phyloP scores from a whole-genome alignment of 2,113 vertebrate species.

The Camelus bactrianus region DNA sequence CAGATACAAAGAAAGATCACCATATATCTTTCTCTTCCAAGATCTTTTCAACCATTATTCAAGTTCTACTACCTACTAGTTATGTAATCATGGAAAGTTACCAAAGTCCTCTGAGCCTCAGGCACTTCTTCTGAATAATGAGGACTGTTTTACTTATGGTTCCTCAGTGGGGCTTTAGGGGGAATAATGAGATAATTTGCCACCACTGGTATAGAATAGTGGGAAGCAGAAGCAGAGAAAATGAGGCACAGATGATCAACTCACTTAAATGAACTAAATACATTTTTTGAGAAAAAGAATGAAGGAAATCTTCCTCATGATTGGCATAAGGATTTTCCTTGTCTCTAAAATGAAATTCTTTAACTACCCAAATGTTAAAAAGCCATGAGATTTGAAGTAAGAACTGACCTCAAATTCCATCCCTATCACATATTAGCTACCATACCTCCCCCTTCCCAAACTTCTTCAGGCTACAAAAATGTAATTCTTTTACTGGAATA shows the following conservation, averaged over 20 bases:
- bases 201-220: background rate
- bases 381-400: background rate
- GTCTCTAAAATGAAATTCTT: background rate
- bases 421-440: background rate
- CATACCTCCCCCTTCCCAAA: background rate
- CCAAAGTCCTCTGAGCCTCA: background rate
- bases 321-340: background rate
- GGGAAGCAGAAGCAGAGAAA: slow-evolving; percentile 35
- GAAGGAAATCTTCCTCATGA: background rate
- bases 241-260: background rate
- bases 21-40: background rate
- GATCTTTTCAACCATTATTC: background rate
- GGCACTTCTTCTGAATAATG: background rate
- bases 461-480: background rate
- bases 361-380: background rate
- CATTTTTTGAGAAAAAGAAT: background rate
- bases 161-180: background rate
- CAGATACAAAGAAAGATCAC: slow-evolving; percentile 10
- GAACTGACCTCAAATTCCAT: background rate
- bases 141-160: background rate
- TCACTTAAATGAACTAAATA: background rate
- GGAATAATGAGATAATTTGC: background rate
- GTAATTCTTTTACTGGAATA: background rate
- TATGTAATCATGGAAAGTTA: slow-evolving; percentile 14
- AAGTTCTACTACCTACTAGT: background rate